Evolutionary conservation across 2,797 vertebrate species (phyloP), one percentile per base, ranked within the genome.

Genomic region (Sebastes variabilis): DNA sequence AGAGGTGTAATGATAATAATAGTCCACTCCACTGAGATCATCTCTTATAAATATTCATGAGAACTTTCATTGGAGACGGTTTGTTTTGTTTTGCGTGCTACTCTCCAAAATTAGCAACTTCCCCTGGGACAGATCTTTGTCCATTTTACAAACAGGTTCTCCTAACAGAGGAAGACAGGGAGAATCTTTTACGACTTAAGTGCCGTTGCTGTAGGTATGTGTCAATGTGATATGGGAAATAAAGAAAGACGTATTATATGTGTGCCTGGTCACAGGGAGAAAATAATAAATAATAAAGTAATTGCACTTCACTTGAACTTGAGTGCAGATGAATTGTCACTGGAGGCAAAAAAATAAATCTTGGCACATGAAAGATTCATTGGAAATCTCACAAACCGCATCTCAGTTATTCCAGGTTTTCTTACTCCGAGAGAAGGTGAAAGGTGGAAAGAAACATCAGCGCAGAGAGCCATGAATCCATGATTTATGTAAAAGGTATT

Each of bases 241-340:
- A 85, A 87, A 87, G 61, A 77, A 46, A 80, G 72, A 78, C 8
- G 49, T 69, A 83, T 79, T 82, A 24, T 20, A 68, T 55, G 72
- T 46, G 64, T 67, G 46, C n/a, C 75, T 38, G 77, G 76, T 82
- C 84, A 75, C 81, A 74, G 65, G 20, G 85, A 94, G 88, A 75
- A 90, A 90, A 91, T 81, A 85, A 87, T 84, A 94, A 88, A 75
- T 90, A 90, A 91, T 81, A 85, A 87, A 89, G 75, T 89, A 90
- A 88, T 72, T 87, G 87, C 84, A 80, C 90, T 93, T 91, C 81
- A 89, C 89, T 93, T 93, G 77, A 93, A 93, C 90, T 76, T 62
- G 64, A 88, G 82, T 78, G 80, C 71, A 73, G 80, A 78, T 65
- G 76, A 84, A 81, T 81, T 42, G 74, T 69, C 74, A 68, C 83